These are phyloP conservation scores for Linurgus olivaceus DNA, from an alignment of 2,797 vertebrate species.

Conservation along the genomic window DNA sequence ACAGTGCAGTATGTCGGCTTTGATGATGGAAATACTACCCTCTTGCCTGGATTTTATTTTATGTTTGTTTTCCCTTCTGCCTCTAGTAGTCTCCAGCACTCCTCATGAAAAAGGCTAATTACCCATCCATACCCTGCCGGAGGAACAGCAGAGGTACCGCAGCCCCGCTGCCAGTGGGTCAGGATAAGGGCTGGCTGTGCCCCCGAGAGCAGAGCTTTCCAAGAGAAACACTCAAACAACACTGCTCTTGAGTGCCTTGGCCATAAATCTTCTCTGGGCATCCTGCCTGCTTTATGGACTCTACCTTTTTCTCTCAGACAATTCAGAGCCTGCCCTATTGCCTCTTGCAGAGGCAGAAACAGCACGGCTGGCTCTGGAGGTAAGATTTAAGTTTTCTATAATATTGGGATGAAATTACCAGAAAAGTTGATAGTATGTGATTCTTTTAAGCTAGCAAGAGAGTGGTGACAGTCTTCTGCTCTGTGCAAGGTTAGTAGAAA, in stretches of 20 bases:
- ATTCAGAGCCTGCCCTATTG: not conserved
- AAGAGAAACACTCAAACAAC: constrained; percentile 13
- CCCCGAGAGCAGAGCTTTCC: not conserved
- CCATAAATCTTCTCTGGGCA: constrained; percentile 1
- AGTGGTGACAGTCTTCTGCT: not conserved
- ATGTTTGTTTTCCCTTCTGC: constrained; percentile 30
- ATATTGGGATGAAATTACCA: not conserved
- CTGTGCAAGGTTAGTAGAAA: not conserved
- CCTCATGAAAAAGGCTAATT: not conserved
- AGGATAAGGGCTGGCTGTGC: not conserved
- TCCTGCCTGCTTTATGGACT: not conserved
- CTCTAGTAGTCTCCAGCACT: not conserved
- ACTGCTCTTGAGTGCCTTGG: not conserved
- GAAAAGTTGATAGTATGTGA: not conserved
- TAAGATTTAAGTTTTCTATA: not conserved
- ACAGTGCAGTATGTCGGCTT: not conserved
- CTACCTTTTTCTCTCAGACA: not conserved
- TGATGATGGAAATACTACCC: constrained; percentile 16
- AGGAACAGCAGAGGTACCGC: fast-evolving
- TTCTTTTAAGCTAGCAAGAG: not conserved
- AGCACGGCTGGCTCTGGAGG: not conserved
- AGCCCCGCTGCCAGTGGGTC: not conserved
- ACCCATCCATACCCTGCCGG: fast-evolving
- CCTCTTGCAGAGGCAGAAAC: not conserved
- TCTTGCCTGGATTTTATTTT: constrained; percentile 14